These are phyloP conservation scores for Cantharis flavilabris DNA, from an alignment of 2,888 invertebrate genomes.

Conservation along the genomic window DNA sequence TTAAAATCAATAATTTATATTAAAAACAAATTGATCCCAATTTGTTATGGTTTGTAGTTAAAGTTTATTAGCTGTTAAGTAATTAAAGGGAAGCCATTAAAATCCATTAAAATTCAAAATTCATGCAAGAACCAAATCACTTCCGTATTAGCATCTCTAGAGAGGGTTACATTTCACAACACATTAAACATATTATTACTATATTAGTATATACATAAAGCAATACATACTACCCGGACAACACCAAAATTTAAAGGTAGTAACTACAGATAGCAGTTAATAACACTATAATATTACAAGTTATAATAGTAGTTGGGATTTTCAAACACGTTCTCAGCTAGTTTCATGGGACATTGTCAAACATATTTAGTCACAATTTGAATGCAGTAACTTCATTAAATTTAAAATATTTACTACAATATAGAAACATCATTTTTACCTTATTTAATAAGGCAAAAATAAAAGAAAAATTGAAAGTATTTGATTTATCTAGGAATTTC, in stretches of 20 bases:
- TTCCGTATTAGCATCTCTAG: constrained; percentile 2
- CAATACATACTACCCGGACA: neutral
- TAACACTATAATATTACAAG: neutral
- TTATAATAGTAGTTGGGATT: neutral
- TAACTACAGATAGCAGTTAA: neutral
- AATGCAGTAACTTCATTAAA: too few relatives aligned
- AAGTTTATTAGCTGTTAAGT: neutral
- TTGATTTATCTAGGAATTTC: too few relatives aligned
- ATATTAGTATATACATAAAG: neutral
- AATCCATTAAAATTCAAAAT: neutral
- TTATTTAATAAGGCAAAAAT: too few relatives aligned
- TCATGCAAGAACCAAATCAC: neutral
- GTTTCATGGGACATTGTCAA: too few relatives aligned
- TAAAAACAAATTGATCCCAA: neutral
- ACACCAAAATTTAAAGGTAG: neutral
- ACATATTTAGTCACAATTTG: neutral
- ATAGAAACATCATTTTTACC: too few relatives aligned
- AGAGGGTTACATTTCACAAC: constrained; percentile 1
- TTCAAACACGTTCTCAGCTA: neutral
- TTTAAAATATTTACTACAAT: too few relatives aligned
- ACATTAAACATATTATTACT: constrained; percentile 2
- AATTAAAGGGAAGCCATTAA: neutral
- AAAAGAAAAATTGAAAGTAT: too few relatives aligned
- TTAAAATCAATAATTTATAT: neutral
- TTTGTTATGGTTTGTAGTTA: neutral